These are phyloP conservation scores for Alsophila aescularia DNA, from an alignment of 2,888 invertebrate species.

Conservation along the genomic window DNA sequence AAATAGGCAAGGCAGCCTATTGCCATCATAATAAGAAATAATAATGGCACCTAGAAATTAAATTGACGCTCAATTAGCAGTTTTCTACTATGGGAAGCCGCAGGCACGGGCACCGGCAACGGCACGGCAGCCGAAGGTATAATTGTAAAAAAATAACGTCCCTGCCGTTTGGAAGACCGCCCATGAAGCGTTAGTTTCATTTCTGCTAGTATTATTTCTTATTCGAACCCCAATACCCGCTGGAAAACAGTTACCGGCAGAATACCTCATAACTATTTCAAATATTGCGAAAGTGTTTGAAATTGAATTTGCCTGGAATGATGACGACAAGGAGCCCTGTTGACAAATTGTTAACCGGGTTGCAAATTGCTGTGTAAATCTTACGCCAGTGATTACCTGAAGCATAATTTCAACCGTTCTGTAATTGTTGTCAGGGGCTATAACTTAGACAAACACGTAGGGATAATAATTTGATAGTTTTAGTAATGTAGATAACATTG, in stretches of 20 bases:
- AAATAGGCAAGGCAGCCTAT: no score
- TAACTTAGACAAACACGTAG: conserved; percentile 12
- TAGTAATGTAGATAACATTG: neutral
- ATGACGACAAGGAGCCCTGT: conserved; percentile 18
- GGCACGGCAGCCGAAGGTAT: no score
- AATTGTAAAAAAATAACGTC: no score
- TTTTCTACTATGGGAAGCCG: no score
- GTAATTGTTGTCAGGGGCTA: neutral
- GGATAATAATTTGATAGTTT: conserved; percentile 1
- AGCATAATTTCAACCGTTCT: conserved; percentile 2
- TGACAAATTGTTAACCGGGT: conserved; percentile 27
- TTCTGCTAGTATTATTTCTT: neutral
- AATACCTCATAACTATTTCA: neutral
- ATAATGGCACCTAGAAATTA: no score
- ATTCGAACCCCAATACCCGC: no score
- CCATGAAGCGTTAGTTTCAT: no score
- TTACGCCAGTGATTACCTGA: conserved; percentile 20
- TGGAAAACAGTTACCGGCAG: neutral
- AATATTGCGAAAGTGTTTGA: conserved; percentile 16
- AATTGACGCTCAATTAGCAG: no score
- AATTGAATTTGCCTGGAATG: conserved; percentile 22
- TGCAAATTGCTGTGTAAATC: conserved; percentile 23
- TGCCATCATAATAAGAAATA: no score
- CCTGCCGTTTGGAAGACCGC: no score
- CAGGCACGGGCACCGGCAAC: no score